Base-by-base conservation (phyloP, 2,888 invertebrate genomes). In the Eristalinus sepulchralis region DNA sequence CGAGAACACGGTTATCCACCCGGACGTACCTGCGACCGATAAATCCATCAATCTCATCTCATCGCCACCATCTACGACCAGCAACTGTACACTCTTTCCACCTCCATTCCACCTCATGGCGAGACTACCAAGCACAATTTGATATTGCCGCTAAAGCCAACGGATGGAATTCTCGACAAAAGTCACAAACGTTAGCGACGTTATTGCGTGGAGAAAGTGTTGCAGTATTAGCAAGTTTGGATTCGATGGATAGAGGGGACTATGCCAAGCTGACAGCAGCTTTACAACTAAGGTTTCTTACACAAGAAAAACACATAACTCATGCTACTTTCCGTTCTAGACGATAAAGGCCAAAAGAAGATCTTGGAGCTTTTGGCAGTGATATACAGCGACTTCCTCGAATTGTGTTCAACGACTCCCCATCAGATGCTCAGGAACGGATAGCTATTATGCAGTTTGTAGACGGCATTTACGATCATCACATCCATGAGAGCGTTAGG, bases 61-160 rank as follows among this genome's bases (percentile, higher is more conserved):
- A 27, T 27, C 27, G 27, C 27, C 27, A 27, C 27, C 27, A 27
- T 27, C 27, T 3, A 27, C 27, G 27, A 27, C 27, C 27, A 27
- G 27, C 27, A 27, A 2, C 27, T 27, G 27, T 27, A 27, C 27
- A 27, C 27, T 27, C 27, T 27, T 27, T 27, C 27, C 27, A 27
- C 27, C 27, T 3, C 27, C 27, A 27, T 27, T 27, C 27, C 27
- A 27, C 27, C 27, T 27, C 27, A 27, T 39, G n/a, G 39, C 39
- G 80, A 24, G 64, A 31, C 64, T 80, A 10, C 64, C 72, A 9
- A 72, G 64, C 1, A 17, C 36, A 33, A 33, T 47, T 53, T 11
- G 53, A 67, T 13, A 39, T 9, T n/a, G 39, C 2, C 13, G 5
- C 39, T 11, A 2, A 39, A 1, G 39, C 39, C 11, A 39, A 39